phyloP scores from a whole-genome alignment of 2,113 vertebrate genomes.

The Camelus dromedarius region DNA sequence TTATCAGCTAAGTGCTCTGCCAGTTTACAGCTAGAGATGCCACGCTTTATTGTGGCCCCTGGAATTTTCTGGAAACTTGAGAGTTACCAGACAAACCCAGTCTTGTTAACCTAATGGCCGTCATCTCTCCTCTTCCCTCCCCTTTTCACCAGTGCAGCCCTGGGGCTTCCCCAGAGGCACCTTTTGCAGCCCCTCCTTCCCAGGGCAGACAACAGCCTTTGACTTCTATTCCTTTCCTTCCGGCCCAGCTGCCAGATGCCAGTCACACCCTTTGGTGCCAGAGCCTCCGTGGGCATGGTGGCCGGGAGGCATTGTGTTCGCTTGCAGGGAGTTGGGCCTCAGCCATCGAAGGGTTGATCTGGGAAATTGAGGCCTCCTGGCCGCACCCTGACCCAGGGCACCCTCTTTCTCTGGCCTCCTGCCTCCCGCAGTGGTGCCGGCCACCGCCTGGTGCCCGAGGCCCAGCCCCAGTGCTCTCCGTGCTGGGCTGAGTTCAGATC shows the following conservation, averaged over 20 bases:
- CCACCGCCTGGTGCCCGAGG: accelerated
- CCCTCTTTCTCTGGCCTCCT: neutral
- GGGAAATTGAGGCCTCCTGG: neutral
- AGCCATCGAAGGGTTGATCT: neutral
- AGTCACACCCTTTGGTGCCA: neutral
- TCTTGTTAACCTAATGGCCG: neutral
- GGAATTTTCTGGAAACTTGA: constrained; percentile 27
- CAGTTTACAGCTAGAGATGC: neutral
- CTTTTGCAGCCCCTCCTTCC: neutral
- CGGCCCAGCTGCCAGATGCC: neutral
- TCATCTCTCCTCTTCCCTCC: neutral
- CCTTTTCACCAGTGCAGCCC: accelerated
- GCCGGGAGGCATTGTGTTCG: neutral
- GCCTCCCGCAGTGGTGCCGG: accelerated
- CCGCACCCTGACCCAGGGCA: accelerated
- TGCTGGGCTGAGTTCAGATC: neutral
- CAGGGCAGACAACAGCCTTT: neutral
- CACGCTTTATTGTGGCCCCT: neutral
- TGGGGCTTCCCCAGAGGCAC: neutral
- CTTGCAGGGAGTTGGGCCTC: too few relatives aligned
- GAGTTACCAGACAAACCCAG: neutral
- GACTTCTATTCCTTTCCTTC: neutral
- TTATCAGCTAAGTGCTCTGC: neutral
- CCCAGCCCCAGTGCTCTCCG: neutral
- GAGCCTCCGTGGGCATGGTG: accelerated